phyloP scores from a whole-genome alignment of 2,113 vertebrate genomes.

The Mixornis gularis region DNA sequence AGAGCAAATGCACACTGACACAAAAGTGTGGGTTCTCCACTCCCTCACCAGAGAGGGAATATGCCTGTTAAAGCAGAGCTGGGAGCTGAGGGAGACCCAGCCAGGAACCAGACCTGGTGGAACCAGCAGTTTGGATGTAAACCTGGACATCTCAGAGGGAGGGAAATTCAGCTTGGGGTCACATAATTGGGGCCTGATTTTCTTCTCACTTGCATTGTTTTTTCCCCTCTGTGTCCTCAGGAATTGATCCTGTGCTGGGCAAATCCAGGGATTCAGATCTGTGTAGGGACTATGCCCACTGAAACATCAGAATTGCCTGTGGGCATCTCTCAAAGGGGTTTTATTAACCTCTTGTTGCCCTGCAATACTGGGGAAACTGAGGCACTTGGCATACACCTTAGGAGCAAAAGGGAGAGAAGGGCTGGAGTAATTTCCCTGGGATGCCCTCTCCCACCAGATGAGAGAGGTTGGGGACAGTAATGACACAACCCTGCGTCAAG shows the following conservation, averaged over 20 bases:
- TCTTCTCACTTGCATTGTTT: background rate
- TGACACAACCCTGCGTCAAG: background rate
- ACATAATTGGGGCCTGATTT: background rate
- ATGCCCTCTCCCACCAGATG: rapidly evolving
- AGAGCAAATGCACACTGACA: rapidly evolving
- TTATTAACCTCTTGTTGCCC: background rate
- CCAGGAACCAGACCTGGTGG: background rate
- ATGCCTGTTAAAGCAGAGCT: too few relatives aligned
- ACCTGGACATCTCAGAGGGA: background rate
- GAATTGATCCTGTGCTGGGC: background rate
- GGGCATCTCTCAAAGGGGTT: rapidly evolving
- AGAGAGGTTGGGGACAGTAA: background rate
- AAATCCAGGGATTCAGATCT: background rate
- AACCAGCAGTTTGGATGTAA: background rate
- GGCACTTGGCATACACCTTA: background rate
- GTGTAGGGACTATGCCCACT: background rate
- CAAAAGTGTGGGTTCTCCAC: background rate
- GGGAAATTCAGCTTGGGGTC: background rate
- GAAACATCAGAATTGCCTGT: background rate
- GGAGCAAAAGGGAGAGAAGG: background rate
- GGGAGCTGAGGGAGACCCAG: background rate
- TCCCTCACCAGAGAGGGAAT: background rate
- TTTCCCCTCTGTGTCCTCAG: background rate
- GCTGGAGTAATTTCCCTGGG: background rate
- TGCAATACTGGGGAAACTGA: background rate